phyloP scores from a whole-genome alignment of 2,797 vertebrate species.

The Darevskia nairensis region DNA sequence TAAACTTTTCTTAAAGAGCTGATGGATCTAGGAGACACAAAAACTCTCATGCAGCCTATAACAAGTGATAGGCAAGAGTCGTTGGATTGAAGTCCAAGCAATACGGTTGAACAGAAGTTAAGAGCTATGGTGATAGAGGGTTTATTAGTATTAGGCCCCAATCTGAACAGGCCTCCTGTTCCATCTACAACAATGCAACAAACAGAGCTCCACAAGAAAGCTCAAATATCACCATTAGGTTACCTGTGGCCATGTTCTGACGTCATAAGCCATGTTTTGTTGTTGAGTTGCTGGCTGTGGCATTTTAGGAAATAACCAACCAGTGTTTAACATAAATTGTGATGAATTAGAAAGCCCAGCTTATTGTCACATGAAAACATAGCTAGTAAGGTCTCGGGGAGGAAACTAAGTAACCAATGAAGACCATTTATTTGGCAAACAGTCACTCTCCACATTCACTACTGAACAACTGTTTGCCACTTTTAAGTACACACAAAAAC shows the following conservation, averaged over 20 bases:
- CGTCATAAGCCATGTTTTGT: too few relatives aligned
- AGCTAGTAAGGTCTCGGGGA: neutral
- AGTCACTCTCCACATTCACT: neutral
- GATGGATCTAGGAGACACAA: neutral
- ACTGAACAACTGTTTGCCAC: neutral
- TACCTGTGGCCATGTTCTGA: neutral
- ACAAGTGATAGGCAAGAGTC: neutral
- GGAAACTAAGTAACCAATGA: neutral
- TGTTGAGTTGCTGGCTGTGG: too few relatives aligned
- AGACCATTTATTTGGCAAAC: neutral
- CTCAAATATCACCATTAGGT: neutral
- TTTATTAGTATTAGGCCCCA: neutral
- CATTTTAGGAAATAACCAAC: too few relatives aligned
- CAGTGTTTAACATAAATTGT: too few relatives aligned
- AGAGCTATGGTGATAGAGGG: neutral
- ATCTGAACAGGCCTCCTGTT: neutral
- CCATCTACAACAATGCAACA: neutral
- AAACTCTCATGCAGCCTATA: neutral
- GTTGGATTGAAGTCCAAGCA: neutral
- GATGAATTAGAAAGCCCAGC: too few relatives aligned
- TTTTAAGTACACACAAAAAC: conserved; percentile 1
- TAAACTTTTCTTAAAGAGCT: neutral
- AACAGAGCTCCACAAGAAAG: neutral
- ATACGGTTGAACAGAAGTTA: neutral
- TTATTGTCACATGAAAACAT: too few relatives aligned